Evolutionary conservation across 2,113 vertebrate genomes (phyloP), one percentile per base, ranked within the genome.

Genomic region (Colossoma macropomum): DNA sequence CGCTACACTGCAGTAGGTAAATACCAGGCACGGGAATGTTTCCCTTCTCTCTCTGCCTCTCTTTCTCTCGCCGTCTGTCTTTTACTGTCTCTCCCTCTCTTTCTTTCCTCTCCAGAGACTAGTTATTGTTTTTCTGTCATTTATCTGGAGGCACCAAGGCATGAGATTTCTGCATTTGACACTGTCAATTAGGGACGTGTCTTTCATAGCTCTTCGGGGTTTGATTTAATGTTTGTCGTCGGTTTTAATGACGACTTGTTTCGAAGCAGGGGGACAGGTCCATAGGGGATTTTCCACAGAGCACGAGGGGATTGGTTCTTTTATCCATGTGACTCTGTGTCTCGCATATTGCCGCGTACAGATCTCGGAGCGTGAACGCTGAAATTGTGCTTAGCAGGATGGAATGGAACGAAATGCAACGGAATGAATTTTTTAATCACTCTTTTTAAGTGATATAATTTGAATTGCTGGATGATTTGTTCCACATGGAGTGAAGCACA

Each of bases 61-160:
- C 12, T 50, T 21, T 13, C 5, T 27, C n/a, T 28, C 9, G 16
- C 4, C 2, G 25, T 48, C 34, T 60, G 16, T 15, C 34, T 41
- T 23, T 48, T 25, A 23, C n/a, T 70, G 60, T 59, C 23, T 66
- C 4, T 50, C 34, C 28, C 4, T 62, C 56, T 72, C 23, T 52
- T n/a, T 34, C 59, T 21, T 8, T 75, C n/a, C 60, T 54, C 65
- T 68, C 25, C n/a, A 16, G 73, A 76, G 72, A 69, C 25, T 21
- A 76, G 32, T 72, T 63, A 28, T 76, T 59, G 73, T 84, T 81
- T 80, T 84, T 52, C 17, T 23, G 79, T 75, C 56, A 81, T 79
- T 81, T 59, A 84, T 56, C 50, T 70, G 41, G 15, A 72, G 19
- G 32, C 56, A 79, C 69, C 38, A 75, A 77, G 16, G 71, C 52